Evolutionary conservation across 2,113 vertebrate genomes (phyloP).

Genomic region (Eira barbara): DNA sequence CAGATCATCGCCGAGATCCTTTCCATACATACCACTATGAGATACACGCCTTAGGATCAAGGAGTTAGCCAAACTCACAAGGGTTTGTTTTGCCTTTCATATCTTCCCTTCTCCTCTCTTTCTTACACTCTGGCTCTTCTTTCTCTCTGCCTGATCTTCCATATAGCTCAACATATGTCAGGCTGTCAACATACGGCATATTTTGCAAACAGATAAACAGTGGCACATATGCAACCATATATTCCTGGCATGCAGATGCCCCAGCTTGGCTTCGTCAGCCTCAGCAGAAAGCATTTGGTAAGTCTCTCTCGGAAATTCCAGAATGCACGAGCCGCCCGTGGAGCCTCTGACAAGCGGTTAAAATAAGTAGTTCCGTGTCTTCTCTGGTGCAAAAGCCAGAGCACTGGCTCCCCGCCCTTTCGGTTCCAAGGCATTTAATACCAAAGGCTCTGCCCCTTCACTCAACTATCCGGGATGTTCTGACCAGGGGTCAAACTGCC

Average conservation of each 20-base stretch:
- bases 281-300: constrained; percentile 56
- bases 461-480: constrained; percentile 46
- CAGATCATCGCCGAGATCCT: neutral
- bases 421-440: constrained; percentile 34
- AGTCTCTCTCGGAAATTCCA: constrained; percentile 54
- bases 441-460: neutral
- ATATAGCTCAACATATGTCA: constrained; percentile 61
- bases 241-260: constrained; percentile 54
- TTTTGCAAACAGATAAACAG: constrained; percentile 72
- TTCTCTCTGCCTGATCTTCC: constrained; percentile 54
- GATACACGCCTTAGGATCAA: neutral
- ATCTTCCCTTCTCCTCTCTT: neutral
- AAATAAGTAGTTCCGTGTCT: constrained; percentile 44
- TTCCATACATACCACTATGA: neutral
- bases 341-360: constrained; percentile 19
- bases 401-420: constrained; percentile 5
- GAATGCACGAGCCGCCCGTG: neutral
- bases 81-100: neutral
- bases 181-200: constrained; percentile 54
- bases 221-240: constrained; percentile 59
- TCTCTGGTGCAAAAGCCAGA: neutral
- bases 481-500: constrained; percentile 41
- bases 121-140: neutral
- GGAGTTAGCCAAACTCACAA: neutral
- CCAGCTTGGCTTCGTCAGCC: constrained; percentile 45